Evolutionary conservation across 2,888 invertebrate species (phyloP).

Genomic region (Ichneumon xanthorius): DNA sequence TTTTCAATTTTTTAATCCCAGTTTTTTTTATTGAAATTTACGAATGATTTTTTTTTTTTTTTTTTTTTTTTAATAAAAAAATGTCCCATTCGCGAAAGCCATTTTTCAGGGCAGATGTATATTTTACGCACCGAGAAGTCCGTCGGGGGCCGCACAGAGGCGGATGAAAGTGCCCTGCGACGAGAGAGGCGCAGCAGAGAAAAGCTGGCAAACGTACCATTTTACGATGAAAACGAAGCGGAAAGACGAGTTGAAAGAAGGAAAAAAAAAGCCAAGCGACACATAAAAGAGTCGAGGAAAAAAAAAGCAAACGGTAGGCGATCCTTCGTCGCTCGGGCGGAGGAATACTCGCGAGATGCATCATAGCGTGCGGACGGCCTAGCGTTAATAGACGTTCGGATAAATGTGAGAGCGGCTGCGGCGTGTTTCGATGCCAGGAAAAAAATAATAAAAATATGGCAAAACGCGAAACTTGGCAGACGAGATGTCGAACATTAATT

Average conservation of each 20-base stretch:
- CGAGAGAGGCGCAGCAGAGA: not conserved
- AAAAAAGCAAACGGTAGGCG: slow-evolving; percentile 28
- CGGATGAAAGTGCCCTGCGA: slow-evolving; percentile 42
- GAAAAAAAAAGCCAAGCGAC: slow-evolving; percentile 8
- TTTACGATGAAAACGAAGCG: slow-evolving; percentile 24
- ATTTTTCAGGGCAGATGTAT: not conserved
- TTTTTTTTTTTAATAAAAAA: not conserved
- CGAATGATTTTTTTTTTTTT: not conserved
- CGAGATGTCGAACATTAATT: not conserved
- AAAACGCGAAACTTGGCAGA: not conserved
- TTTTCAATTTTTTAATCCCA: not conserved
- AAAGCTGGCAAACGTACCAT: slow-evolving; percentile 34
- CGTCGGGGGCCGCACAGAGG: slow-evolving; percentile 1
- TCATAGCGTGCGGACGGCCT: not conserved
- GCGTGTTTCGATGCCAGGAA: not conserved
- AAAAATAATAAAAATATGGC: slow-evolving; percentile 1
- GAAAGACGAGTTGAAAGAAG: slow-evolving; percentile 38
- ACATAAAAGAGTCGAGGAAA: not conserved
- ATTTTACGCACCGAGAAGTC: slow-evolving; percentile 26
- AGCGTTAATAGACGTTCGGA: slow-evolving; percentile 20
- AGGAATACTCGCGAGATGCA: slow-evolving; percentile 12
- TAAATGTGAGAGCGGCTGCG: not conserved
- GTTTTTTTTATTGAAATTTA: not conserved
- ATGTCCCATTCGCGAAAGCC: too few species aligned
- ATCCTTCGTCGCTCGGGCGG: slow-evolving; percentile 13